Evolutionary conservation across 2,888 invertebrate genomes (phyloP), one percentile per base, ranked within the genome.

Genomic region (Drosophila greeni): DNA sequence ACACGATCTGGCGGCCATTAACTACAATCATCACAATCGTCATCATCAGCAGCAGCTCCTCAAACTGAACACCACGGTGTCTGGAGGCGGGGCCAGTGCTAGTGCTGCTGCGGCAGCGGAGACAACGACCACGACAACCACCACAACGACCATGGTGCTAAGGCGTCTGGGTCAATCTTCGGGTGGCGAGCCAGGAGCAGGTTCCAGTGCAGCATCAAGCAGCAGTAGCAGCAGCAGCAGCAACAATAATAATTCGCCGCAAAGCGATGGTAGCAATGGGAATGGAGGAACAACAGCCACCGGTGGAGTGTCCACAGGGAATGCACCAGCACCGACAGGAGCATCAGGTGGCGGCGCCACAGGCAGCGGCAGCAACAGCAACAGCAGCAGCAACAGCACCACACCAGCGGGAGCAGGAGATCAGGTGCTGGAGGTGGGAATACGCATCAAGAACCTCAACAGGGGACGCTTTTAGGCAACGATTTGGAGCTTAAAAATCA

Each of bases 361-460:
- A 16, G 43, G 2, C 34, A 67, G 54, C 51, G 66, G 37, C 54
- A 66, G 70, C 55, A 80, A 61, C 67, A 72, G 62, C 51, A 67
- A 55, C 34, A 68, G 52, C 33, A 71, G 45, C 55, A 70, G 66
- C 55, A 60, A 37, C 36, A 71, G 68, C 66, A 70, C 55, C 54
- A 68, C 61, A 9, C 66, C 71, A 1, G 58, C 60, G 4, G 64
- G 54, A 20, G 43, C 34, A 23, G 82, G 78, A 4, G 88, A 88
- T 36, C 88, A 88, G 68, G 86, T 88, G 47, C 76, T 88, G 49
- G 88, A 88, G 74, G 88, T 88, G 47, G 88, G 87, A 66, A 88
- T 88, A 66, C 86, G 88, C 59, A 87, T 88, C 60, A 88, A 88
- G 74, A 88, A 87, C 75, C 84, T 86, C 57, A 87, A 87, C 76